Percentiles rank a stretch among this genome's conserved stretches.
These are phyloP conservation scores for Calypte anna DNA, from an alignment of 2,113 vertebrate genomes.

Conservation along the genomic window DNA sequence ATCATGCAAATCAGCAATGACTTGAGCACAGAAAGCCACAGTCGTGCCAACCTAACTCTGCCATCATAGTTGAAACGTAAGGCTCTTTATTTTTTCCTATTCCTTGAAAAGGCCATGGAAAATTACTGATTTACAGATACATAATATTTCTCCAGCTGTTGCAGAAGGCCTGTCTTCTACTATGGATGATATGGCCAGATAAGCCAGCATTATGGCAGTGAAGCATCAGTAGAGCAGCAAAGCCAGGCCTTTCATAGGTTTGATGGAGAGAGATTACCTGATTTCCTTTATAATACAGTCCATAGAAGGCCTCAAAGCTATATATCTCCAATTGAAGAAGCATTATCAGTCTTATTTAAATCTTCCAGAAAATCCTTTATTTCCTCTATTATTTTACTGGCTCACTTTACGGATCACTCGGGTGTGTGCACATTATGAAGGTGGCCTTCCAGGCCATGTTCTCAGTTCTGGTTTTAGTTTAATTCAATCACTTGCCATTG, in stretches of 20 bases:
- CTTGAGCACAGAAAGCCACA: neutral
- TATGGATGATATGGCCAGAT: neutral
- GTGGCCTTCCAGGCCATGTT: neutral
- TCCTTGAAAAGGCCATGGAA: neutral
- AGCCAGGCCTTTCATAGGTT: neutral
- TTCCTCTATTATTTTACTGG: neutral
- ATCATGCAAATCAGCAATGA: neutral
- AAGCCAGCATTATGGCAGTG: neutral
- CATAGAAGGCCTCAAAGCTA: neutral
- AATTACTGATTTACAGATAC: neutral
- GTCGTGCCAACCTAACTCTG: neutral
- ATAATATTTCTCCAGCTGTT: neutral
- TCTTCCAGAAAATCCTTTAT: neutral
- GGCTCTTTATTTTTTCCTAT: neutral
- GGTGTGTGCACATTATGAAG: neutral
- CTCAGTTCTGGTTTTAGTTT: neutral
- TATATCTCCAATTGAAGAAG: neutral
- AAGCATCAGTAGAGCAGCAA: neutral
- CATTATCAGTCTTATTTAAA: neutral
- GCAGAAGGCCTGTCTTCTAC: neutral
- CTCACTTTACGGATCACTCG: neutral
- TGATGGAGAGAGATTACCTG: neutral
- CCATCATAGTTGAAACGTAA: neutral
- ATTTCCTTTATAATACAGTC: neutral
- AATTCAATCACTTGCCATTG: neutral